Base-by-base conservation (phyloP, 1,140 invertebrate species). In the Idris sp. region DNA sequence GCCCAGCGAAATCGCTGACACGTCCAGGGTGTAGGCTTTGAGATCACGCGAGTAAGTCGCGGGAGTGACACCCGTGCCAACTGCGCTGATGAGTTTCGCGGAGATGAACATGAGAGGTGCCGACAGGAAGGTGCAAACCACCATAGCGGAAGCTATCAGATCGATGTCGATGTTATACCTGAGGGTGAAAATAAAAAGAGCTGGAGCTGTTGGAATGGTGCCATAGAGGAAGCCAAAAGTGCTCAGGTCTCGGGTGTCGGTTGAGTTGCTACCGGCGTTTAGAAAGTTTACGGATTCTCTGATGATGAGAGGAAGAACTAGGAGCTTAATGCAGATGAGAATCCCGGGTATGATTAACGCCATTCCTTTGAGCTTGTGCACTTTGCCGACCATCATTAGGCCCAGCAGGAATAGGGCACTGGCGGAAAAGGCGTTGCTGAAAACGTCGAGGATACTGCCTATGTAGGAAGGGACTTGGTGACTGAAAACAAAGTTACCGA, bases 181-280 rank as follows among this genome's bases (percentile, higher is more conserved):
- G 26, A 93, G 92, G 1, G 97, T 96, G 86, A 97, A 97, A 4
- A 99, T 95, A 86, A 98, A 98, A 3, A 97, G 94, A 30, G 95
- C 95, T 0, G 97, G 97, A 16, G 97, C 97, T 25, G 96, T 93
- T 1, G 97, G 97, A 84, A 98, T 95, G 0, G 96, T 98, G 44
- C 97, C 97, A 86, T 99, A 99, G 0, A 99, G 89, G 88, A 98
- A 99, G 0, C 94, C 97, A 86, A 96, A 98, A 41, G 95, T 97
- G 74, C 94, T 95, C 16, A 96, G 89, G 68, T 95, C 93, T 13
- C 90, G 87, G 0, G 94, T 96, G 61, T 95, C 93, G 33, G 91
- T 92, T 31, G 89, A 85, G 80, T 92, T 92, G 0, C 74, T 81
- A 0, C 93, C 93, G 28, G 92, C 88, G 28, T 93, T 87, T 13